A percentile compares a stretch with the other conserved stretches of the same genome.
Conservation (phyloP, 2,113 vertebrate genomes). For the Mobula hypostoma region DNA sequence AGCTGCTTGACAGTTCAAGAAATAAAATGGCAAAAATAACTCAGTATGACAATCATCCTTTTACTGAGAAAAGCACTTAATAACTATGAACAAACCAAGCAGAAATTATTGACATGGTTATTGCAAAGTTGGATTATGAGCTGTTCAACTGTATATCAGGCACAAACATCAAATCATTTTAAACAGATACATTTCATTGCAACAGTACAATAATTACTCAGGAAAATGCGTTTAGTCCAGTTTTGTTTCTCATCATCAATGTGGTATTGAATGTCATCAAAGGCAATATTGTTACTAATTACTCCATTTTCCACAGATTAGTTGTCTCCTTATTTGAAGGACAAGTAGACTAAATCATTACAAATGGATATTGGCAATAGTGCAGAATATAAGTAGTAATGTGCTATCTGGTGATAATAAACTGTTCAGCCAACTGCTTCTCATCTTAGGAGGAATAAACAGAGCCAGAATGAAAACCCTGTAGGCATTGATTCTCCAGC, state of each 20-base stretch:
- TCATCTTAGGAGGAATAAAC: not conserved
- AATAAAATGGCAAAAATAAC: not conserved
- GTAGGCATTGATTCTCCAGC: not conserved
- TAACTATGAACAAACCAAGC: not conserved
- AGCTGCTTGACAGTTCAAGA: not conserved
- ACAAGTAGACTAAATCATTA: not conserved
- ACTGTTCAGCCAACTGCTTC: not conserved
- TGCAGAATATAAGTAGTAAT: not conserved
- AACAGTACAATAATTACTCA: constrained; percentile 2
- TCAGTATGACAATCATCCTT: not conserved
- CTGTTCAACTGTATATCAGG: not conserved
- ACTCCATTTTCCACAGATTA: not conserved
- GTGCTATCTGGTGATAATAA: not conserved
- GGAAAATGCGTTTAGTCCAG: not conserved
- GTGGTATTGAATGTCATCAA: constrained; percentile 9
- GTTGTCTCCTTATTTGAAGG: not conserved
- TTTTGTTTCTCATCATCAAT: constrained; percentile 26
- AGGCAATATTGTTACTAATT: not conserved
- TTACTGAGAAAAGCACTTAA: not conserved
- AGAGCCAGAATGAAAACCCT: not conserved
- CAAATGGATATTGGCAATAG: not conserved
- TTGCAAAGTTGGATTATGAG: not conserved
- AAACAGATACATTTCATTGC: not conserved
- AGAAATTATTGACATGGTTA: not conserved
- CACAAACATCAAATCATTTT: not conserved